These are phyloP conservation scores for Circaetus cinerascens DNA, from an alignment of 2,113 vertebrate genomes.

Conservation along the genomic window DNA sequence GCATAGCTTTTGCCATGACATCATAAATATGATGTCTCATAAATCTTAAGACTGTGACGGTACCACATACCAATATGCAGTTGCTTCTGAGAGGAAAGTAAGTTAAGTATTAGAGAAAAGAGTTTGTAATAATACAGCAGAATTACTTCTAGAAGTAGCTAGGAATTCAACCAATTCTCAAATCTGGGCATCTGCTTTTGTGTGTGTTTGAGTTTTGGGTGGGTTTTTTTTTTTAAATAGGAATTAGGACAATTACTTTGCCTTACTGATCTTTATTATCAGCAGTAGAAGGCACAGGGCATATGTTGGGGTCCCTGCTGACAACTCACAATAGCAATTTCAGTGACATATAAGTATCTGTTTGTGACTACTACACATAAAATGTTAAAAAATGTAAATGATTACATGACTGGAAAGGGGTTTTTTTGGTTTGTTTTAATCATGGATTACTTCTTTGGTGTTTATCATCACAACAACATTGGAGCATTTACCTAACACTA, in stretches of 20 bases:
- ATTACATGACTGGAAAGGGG: neutral
- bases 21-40: neutral
- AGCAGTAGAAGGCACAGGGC: neutral
- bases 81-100: neutral
- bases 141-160: neutral
- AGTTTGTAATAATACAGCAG: neutral
- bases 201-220: neutral
- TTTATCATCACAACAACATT: neutral
- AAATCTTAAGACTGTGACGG: neutral
- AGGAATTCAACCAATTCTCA: neutral
- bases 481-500: neutral
- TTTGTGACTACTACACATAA: neutral
- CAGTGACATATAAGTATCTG: neutral
- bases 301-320: neutral
- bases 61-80: fast-evolving
- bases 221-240: neutral
- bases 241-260: neutral
- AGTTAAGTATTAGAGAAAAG: neutral
- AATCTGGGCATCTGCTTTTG: neutral
- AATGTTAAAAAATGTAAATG: neutral
- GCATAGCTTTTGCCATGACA: neutral
- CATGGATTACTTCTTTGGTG: neutral
- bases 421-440: neutral
- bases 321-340: neutral
- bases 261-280: neutral